Evolutionary conservation across 2,113 vertebrate genomes (phyloP), one percentile per base, ranked within the genome.

Genomic region (Ellobius talpinus): DNA sequence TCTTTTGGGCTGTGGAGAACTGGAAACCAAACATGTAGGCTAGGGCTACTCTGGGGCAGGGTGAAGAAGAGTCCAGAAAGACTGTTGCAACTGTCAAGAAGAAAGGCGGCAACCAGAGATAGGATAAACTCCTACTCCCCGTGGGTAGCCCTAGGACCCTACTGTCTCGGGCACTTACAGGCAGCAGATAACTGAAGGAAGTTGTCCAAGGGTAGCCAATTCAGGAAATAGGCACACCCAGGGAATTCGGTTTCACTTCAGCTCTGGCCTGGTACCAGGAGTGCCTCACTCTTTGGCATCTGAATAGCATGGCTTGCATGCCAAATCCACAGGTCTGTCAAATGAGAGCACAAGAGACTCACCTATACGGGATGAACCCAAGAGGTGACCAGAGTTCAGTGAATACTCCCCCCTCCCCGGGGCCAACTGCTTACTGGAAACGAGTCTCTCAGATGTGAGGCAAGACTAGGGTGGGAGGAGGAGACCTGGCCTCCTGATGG

Each of bases 341-440:
- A 47, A 84, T 11, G 5, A 63, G 21, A 72, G 79, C 52, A 31
- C 26, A 61, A 31, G 7, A 11, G 61, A 52, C 21, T 58, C 90
- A 65, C 23, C 31, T 39, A 50, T 61, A 31, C 14, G 61, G 26
- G 52, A 26, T 8, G 33, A 66, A 63, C 58, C 61, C 14, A 81
- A 52, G 7, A 92, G n/a, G 13, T 61, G 19, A 87, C 61, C 26
- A 63, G 89, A 74, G 70, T 66, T 95, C 94, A 77, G 33, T 33
- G 42, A 47, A 17, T 42, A 33, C 9, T 21, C 0, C 3, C 9
- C 8, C 31, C 2, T 4, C 58, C 84, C 33, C 23, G 0, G 8
- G 13, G 73, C 47, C 63, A 23, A 36, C 78, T 36, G 7, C 45
- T 5, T 42, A 31, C 50, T 7, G 13, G 14, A 31, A 33, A 21